phyloP scores from a whole-genome alignment of 2,113 vertebrate genomes.

The Zosterops lateralis region DNA sequence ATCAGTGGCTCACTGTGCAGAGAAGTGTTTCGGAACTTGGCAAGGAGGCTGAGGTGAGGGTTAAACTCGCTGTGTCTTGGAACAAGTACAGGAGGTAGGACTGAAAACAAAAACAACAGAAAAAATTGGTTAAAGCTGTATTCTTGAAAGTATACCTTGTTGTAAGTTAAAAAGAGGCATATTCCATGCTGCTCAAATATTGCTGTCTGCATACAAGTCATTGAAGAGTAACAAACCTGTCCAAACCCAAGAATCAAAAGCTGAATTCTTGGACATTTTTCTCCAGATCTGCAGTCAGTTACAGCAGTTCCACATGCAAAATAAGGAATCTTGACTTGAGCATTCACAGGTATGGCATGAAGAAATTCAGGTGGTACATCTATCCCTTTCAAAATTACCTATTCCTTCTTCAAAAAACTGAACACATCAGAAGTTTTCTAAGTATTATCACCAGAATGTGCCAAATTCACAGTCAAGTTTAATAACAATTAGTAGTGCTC shows the following conservation, averaged over 20 bases:
- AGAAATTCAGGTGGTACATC: not conserved
- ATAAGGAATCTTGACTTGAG: not conserved
- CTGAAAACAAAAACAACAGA: slow-evolving; percentile 67
- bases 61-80: slow-evolving; percentile 97
- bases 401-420: not conserved
- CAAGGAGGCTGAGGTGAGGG: slow-evolving; percentile 95
- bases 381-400: not conserved
- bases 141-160: not conserved
- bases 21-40: slow-evolving; percentile 90
- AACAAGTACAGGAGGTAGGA: slow-evolving; percentile 92
- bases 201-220: not conserved
- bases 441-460: not conserved
- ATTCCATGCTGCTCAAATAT: not conserved
- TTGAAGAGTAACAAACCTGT: not conserved
- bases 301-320: not conserved
- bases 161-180: not conserved
- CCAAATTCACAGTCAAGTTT: slow-evolving; percentile 1
- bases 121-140: not conserved
- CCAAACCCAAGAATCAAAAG: not conserved
- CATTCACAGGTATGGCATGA: accelerated
- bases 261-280: not conserved
- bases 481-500: not conserved
- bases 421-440: not conserved
- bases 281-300: not conserved
- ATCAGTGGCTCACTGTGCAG: slow-evolving; percentile 91